Conservation (phyloP, 2,888 invertebrate genomes). For the Apodemia hepburni region DNA sequence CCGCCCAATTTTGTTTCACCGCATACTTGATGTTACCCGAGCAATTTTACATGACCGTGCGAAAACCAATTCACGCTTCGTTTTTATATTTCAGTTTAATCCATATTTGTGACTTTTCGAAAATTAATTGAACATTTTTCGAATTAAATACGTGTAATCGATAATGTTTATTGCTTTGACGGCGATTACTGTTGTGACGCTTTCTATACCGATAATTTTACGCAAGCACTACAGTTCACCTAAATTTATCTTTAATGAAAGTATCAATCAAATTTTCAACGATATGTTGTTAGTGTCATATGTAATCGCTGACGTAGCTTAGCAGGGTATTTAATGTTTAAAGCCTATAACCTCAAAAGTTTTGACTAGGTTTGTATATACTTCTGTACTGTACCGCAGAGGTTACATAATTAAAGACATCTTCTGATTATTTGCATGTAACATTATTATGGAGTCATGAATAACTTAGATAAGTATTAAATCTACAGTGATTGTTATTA, state of each 20-base stretch:
- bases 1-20: constrained; percentile 68
- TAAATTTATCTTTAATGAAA: background rate
- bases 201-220: background rate
- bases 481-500: too few relatives aligned
- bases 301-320: too few relatives aligned
- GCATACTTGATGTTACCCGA: constrained; percentile 47
- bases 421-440: too few relatives aligned
- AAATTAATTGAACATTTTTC: constrained; percentile 44
- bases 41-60: constrained; percentile 59
- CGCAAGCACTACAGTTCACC: background rate
- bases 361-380: too few relatives aligned
- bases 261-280: background rate
- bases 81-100: constrained; percentile 42
- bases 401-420: too few relatives aligned
- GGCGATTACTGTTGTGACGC: constrained; percentile 14
- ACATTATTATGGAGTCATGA: too few relatives aligned
- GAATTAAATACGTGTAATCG: constrained; percentile 38
- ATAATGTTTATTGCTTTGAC: constrained; percentile 33
- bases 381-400: too few relatives aligned
- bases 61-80: constrained; percentile 51
- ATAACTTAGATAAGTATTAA: too few relatives aligned
- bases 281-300: too few relatives aligned
- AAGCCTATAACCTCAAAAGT: too few relatives aligned
- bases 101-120: constrained; percentile 41
- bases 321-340: too few relatives aligned